These are phyloP conservation scores for Psammodynastes pulverulentus DNA, from an alignment of 2,113 vertebrate species.

Conservation along the genomic window DNA sequence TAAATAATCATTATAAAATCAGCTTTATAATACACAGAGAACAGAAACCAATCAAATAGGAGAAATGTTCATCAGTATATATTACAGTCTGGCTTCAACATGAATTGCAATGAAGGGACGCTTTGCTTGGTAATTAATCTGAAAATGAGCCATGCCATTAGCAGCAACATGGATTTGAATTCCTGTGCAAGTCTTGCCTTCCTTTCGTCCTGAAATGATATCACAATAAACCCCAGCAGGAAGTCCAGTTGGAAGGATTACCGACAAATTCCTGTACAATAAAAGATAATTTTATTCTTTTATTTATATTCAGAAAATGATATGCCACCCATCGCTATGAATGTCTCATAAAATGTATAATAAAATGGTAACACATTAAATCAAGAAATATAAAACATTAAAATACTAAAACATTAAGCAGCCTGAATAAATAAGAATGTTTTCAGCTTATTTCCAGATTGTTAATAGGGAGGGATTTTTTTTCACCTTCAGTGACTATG, in stretches of 20 bases:
- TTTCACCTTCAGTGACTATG: not conserved
- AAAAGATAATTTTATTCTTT: not conserved
- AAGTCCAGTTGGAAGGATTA: conserved; percentile 80
- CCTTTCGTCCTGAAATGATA: conserved; percentile 87
- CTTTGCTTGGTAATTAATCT: conserved; percentile 78
- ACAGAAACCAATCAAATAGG: not conserved
- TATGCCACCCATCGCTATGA: not conserved
- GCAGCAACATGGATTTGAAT: conserved; percentile 72
- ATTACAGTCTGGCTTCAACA: conserved; percentile 68
- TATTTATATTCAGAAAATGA: not conserved
- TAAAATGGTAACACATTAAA: not conserved
- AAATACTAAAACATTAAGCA: not conserved
- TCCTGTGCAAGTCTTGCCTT: conserved; percentile 74
- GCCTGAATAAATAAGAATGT: not conserved
- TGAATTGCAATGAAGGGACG: conserved; percentile 90
- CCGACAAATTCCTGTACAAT: conserved; percentile 73
- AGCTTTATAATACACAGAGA: not conserved
- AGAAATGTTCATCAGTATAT: not conserved
- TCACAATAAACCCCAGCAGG: conserved; percentile 88
- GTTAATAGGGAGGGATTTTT: not conserved
- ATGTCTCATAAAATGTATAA: not conserved
- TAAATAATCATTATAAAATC: not conserved
- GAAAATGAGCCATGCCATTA: conserved; percentile 77
- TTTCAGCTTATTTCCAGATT: not conserved
- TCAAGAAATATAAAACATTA: not conserved